Conservation (phyloP, 2,888 invertebrate species). For the Cosmia pyralina region DNA sequence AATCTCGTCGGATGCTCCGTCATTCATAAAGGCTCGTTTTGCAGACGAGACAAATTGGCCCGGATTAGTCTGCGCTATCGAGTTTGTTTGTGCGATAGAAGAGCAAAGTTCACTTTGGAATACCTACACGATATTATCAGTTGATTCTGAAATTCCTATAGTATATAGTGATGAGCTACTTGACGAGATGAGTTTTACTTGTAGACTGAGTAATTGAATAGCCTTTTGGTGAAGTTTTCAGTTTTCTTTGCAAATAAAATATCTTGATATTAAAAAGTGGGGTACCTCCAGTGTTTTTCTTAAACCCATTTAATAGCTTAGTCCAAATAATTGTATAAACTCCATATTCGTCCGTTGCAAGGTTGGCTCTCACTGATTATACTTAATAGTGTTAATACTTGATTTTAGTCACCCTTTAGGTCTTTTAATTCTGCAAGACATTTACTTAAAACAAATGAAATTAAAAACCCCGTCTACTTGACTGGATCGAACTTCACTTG, state of each 20-base stretch:
- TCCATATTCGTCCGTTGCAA: not conserved
- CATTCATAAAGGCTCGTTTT: slow-evolving; percentile 57
- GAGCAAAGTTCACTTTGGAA: slow-evolving; percentile 7
- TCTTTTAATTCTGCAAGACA: not conserved
- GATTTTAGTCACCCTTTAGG: not conserved
- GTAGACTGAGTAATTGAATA: slow-evolving; percentile 6
- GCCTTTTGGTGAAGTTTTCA: not conserved
- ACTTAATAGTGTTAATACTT: not conserved
- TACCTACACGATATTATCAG: not conserved
- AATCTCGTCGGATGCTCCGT: slow-evolving; percentile 35
- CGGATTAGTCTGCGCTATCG: slow-evolving; percentile 44
- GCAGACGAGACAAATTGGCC: slow-evolving; percentile 45
- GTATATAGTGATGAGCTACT: not conserved
- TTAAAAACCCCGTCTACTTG: not conserved
- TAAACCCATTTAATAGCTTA: not conserved
- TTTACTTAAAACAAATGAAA: not conserved
- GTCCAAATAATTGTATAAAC: not conserved
- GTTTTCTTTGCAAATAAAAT: not conserved
- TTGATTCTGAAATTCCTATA: not conserved
- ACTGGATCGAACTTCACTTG: not conserved
- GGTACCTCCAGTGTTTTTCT: not conserved
- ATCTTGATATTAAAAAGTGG: not conserved
- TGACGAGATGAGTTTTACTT: slow-evolving; percentile 4
- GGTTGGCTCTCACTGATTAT: not conserved
- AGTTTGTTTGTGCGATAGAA: slow-evolving; percentile 34